These are phyloP conservation scores for Takifugu bimaculatus DNA, from an alignment of 2,113 vertebrate species.

Conservation along the genomic window DNA sequence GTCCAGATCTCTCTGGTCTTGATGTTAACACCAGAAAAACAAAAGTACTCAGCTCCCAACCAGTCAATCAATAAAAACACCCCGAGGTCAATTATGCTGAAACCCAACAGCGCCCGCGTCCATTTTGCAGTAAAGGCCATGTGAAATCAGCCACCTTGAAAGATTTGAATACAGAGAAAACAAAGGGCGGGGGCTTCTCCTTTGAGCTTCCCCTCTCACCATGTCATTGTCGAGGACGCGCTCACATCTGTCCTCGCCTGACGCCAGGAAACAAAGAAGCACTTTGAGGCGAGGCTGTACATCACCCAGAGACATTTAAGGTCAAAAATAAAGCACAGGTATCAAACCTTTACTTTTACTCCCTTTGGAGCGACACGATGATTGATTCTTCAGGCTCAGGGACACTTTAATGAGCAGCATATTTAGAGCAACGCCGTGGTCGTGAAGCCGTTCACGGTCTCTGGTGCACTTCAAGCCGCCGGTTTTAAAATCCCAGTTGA, in stretches of 20 bases:
- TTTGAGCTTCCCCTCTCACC: conserved; percentile 2
- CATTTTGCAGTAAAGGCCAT: too few species aligned
- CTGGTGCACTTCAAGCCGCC: neutral
- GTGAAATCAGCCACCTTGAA: conserved; percentile 3
- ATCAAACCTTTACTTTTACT: neutral
- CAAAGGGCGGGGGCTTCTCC: neutral
- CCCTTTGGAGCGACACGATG: neutral
- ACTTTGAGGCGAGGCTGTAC: neutral
- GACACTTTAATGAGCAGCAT: neutral
- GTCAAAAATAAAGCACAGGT: conserved; percentile 29
- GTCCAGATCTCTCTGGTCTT: too few species aligned
- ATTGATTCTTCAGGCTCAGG: conserved; percentile 1
- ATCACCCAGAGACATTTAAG: conserved; percentile 24
- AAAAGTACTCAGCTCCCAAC: too few species aligned
- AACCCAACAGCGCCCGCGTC: too few species aligned
- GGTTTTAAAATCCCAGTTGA: neutral
- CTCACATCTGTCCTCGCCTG: conserved; percentile 5
- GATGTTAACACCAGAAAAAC: too few species aligned
- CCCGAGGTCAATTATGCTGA: too few species aligned
- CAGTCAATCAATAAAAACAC: too few species aligned
- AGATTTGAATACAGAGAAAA: neutral
- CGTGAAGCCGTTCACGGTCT: conserved; percentile 1
- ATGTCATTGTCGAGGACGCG: conserved; percentile 9
- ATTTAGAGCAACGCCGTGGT: neutral
- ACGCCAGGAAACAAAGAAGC: conserved; percentile 9